These are phyloP conservation scores for Eupithecia exiguata DNA, from an alignment of 2,888 invertebrate species.

Conservation along the genomic window DNA sequence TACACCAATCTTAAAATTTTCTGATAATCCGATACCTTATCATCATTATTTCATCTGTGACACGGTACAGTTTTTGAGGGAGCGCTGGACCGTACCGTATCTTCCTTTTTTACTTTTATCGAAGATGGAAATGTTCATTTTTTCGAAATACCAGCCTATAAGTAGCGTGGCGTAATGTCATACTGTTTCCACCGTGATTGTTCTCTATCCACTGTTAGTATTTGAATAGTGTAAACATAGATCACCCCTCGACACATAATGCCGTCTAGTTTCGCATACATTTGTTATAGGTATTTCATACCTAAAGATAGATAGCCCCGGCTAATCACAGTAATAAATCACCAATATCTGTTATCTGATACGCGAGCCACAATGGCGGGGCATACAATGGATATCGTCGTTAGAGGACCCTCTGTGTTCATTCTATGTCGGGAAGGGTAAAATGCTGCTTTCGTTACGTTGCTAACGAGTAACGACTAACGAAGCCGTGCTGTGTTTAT, in stretches of 20 bases:
- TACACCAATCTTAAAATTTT: too few relatives aligned
- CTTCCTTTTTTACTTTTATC: too few relatives aligned
- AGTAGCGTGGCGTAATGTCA: too few relatives aligned
- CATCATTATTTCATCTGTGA: too few relatives aligned
- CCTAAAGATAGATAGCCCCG: neutral
- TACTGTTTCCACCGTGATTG: too few relatives aligned
- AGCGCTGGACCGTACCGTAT: too few relatives aligned
- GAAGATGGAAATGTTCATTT: too few relatives aligned
- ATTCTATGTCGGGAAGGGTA: constrained; percentile 15
- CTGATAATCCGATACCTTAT: too few relatives aligned
- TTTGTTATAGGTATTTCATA: neutral
- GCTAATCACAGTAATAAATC: constrained; percentile 28
- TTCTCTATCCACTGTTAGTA: too few relatives aligned
- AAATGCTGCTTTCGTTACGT: constrained; percentile 18
- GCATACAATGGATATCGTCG: constrained; percentile 35
- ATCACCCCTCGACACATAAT: neutral
- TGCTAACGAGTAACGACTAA: neutral
- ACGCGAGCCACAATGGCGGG: constrained; percentile 23
- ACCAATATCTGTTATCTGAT: constrained; percentile 26
- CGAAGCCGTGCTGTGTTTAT: neutral
- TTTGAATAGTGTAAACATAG: neutral
- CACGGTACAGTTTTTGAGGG: too few relatives aligned
- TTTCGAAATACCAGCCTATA: too few relatives aligned
- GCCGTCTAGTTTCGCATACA: constrained; percentile 2
- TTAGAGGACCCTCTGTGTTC: constrained; percentile 27